A percentile compares a stretch with the other conserved stretches of the same genome.
Conservation (phyloP, 2,797 vertebrate genomes). For the Clarias pachynema region DNA sequence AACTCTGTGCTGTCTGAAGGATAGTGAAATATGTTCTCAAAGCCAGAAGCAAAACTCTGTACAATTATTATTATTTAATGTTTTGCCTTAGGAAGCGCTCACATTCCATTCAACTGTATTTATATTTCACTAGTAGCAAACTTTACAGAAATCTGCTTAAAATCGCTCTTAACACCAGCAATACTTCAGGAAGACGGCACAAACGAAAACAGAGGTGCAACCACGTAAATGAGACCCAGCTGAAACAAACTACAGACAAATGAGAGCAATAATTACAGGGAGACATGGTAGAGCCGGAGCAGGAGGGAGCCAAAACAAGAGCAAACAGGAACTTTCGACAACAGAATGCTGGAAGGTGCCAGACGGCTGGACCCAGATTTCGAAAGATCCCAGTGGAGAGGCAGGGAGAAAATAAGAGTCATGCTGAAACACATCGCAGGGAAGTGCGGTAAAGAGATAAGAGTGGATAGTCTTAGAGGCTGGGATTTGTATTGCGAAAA, state of each 20-base stretch:
- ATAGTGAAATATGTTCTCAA: neutral
- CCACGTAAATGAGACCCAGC: constrained; percentile 2
- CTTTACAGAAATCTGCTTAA: constrained; percentile 7
- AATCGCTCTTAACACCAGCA: neutral
- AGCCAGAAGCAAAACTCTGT: neutral
- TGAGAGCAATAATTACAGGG: constrained; percentile 19
- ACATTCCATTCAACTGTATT: neutral
- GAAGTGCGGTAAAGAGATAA: neutral
- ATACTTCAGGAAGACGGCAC: neutral
- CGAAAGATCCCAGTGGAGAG: constrained; percentile 17
- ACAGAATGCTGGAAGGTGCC: constrained; percentile 19
- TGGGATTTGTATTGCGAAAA: neutral
- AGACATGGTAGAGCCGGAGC: neutral
- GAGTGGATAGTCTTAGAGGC: neutral
- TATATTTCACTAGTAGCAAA: neutral
- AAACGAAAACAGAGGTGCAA: constrained; percentile 9
- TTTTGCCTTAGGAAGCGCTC: neutral
- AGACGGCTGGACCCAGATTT: constrained; percentile 25
- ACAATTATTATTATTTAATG: neutral
- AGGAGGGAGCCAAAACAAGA: constrained; percentile 17
- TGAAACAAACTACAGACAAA: constrained; percentile 10
- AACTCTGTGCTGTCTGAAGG: neutral
- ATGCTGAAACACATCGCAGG: neutral
- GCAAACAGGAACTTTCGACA: constrained; percentile 27
- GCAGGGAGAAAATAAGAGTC: neutral